Percentiles rank a stretch among this genome's conserved stretches.
Conservation (phyloP, 2,113 vertebrate genomes). For the Percina caprodes region DNA sequence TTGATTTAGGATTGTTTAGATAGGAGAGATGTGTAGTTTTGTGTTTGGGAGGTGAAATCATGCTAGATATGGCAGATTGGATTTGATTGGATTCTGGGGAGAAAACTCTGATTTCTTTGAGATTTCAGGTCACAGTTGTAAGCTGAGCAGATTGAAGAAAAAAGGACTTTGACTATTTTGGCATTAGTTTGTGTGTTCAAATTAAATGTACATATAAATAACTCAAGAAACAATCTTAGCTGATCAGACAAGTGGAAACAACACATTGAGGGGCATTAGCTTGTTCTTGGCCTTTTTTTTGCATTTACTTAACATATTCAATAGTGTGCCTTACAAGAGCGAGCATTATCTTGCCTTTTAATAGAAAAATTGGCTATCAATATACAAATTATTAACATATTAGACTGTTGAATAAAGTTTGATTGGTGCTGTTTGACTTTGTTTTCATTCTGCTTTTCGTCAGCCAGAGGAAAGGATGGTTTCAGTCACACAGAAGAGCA, state of each 20-base stretch:
- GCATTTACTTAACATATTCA: background rate
- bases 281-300: background rate
- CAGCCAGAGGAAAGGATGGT: conserved; percentile 63
- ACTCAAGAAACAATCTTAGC: too few species aligned
- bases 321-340: background rate
- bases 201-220: background rate
- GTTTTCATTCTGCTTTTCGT: background rate
- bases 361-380: background rate
- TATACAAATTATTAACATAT: background rate
- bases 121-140: background rate
- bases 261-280: background rate
- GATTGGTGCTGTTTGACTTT: background rate
- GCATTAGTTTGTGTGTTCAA: background rate
- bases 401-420: background rate
- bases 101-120: background rate
- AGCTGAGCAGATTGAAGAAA: background rate
- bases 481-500: conserved; percentile 46
- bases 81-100: background rate
- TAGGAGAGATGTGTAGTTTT: conserved; percentile 15
- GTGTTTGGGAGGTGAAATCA: conserved; percentile 5
- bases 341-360: background rate
- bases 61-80: background rate
- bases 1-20: background rate
- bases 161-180: background rate
- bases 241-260: background rate